Percentiles rank a stretch among this genome's conserved stretches.
phyloP scores from a whole-genome alignment of 1,140 invertebrate genomes.

The Zaprionus ornatus region DNA sequence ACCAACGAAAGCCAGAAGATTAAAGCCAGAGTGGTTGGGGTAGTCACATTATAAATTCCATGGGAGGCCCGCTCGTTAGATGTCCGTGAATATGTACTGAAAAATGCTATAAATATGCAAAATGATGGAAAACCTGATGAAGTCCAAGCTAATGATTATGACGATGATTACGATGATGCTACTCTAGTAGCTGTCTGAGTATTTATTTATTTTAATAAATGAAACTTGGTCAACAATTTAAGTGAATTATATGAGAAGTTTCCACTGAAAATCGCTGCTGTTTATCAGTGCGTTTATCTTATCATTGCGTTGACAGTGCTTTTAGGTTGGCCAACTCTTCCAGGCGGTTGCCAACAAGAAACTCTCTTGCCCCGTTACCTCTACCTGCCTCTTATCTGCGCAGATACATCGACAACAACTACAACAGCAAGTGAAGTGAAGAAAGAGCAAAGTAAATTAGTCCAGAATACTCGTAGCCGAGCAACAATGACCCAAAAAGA shows the following conservation, averaged over 20 bases:
- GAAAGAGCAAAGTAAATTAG: constrained; percentile 18
- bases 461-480: constrained; percentile 30
- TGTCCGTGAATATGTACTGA: neutral
- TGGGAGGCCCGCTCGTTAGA: neutral
- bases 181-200: neutral
- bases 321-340: constrained; percentile 23
- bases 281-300: constrained; percentile 38
- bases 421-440: neutral
- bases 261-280: constrained; percentile 2
- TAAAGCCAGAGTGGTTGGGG: neutral
- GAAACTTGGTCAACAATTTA: constrained; percentile 39
- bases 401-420: constrained; percentile 16
- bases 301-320: constrained; percentile 17
- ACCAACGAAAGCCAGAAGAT: neutral
- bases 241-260: constrained; percentile 6
- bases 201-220: constrained; percentile 42
- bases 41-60: constrained; percentile 38
- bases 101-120: constrained; percentile 52
- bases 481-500: constrained; percentile 55
- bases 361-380: neutral
- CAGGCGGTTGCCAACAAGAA: constrained; percentile 18
- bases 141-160: constrained; percentile 5
- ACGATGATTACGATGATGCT: neutral
- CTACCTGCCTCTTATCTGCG: constrained; percentile 19
- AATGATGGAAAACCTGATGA: constrained; percentile 21